Conservation (phyloP, 2,113 vertebrate genomes). For the Bostrychus sinensis region DNA sequence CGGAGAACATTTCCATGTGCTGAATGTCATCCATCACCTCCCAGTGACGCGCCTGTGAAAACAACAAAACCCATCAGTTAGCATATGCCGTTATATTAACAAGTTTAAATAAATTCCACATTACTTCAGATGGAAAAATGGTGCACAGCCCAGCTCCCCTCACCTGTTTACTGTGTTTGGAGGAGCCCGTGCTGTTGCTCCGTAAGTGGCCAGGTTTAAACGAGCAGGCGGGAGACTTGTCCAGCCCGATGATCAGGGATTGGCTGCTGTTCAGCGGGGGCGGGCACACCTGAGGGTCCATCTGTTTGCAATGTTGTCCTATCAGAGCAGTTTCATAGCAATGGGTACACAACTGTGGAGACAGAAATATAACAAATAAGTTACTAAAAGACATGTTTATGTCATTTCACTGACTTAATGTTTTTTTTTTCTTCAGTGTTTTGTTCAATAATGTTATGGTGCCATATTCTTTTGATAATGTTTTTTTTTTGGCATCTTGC, state of each 20-base stretch:
- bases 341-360: slow-evolving; percentile 11
- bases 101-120: too few relatives aligned
- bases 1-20: not conserved
- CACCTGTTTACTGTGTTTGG: slow-evolving; percentile 76
- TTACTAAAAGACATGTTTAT: too few relatives aligned
- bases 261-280: slow-evolving; percentile 57
- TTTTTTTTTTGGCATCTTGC: not conserved
- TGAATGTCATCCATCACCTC: slow-evolving; percentile 86
- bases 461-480: not conserved
- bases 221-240: slow-evolving; percentile 69
- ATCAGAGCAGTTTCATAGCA: slow-evolving; percentile 42
- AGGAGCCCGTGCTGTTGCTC: slow-evolving; percentile 83
- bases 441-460: not conserved
- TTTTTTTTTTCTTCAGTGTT: too few relatives aligned
- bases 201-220: slow-evolving; percentile 78
- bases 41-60: slow-evolving; percentile 83
- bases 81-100: too few relatives aligned
- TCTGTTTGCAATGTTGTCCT: slow-evolving; percentile 18
- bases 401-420: not conserved
- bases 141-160: not conserved
- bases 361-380: not conserved
- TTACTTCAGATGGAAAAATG: too few relatives aligned
- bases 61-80: not conserved
- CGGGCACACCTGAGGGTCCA: slow-evolving; percentile 72
- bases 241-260: slow-evolving; percentile 74